Evolutionary conservation across 2,113 vertebrate genomes (phyloP).

Genomic region (Salvelinus sp.): DNA sequence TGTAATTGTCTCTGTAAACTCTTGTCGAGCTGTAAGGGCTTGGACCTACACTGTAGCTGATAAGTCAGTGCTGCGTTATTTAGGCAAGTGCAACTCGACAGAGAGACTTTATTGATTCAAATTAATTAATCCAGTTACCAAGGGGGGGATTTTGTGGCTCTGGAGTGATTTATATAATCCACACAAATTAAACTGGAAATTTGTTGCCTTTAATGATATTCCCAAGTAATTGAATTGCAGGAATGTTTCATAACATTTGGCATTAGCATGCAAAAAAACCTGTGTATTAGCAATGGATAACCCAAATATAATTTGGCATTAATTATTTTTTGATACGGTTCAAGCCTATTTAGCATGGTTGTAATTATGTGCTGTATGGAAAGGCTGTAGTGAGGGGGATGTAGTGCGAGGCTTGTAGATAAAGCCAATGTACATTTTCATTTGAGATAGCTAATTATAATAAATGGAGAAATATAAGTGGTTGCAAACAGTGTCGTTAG

Average conservation of each 20-base stretch:
- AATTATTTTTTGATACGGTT: conserved; percentile 76
- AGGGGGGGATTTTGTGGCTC: conserved; percentile 69
- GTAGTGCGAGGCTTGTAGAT: conserved; percentile 52
- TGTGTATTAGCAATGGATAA: conserved; percentile 74
- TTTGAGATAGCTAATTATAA: conserved; percentile 18
- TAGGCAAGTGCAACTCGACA: conserved; percentile 54
- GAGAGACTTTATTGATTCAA: conserved; percentile 78
- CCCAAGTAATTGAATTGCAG: conserved; percentile 77
- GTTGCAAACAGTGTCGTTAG: background rate
- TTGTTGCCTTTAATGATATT: conserved; percentile 78
- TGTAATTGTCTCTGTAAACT: conserved; percentile 54
- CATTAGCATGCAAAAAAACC: conserved; percentile 70
- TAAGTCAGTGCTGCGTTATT: conserved; percentile 62
- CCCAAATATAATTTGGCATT: conserved; percentile 75
- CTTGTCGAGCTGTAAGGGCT: conserved; percentile 42
- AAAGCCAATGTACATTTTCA: conserved; percentile 61
- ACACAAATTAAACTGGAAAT: conserved; percentile 78
- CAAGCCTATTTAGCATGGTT: conserved; percentile 67
- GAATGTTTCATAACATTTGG: conserved; percentile 72
- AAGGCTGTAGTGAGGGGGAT: conserved; percentile 50
- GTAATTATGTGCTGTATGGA: conserved; percentile 63
- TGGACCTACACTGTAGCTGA: conserved; percentile 61
- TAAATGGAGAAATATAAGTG: background rate
- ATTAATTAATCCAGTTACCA: conserved; percentile 80
- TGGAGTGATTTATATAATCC: conserved; percentile 72